phyloP scores from a whole-genome alignment of 2,888 invertebrate genomes.

The Acanthococcus lagerstroemiae region DNA sequence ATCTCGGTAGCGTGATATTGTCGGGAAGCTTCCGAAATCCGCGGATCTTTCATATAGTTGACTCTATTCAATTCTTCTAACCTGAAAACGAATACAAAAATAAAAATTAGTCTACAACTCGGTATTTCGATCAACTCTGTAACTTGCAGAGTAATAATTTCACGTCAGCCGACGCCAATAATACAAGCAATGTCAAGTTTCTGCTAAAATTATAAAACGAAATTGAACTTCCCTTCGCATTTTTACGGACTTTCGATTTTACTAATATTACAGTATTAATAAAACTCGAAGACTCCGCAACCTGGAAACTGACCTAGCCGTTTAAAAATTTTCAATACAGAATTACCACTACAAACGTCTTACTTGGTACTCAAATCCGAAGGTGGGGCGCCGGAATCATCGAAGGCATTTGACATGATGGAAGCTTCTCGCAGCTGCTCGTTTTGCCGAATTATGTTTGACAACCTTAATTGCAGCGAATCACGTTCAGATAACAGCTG shows the following conservation, averaged over 20 bases:
- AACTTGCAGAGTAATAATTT: too few species aligned
- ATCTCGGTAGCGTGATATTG: conserved; percentile 14
- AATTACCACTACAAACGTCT: not conserved
- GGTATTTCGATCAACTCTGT: too few species aligned
- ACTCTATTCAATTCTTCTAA: conserved; percentile 6
- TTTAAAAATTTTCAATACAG: too few species aligned
- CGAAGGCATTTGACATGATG: not conserved
- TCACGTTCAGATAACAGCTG: conserved; percentile 18
- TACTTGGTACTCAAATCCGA: conserved; percentile 16
- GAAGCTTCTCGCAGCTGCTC: conserved; percentile 13
- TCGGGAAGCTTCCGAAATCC: conserved; percentile 18
- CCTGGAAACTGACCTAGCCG: too few species aligned
- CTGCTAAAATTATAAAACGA: too few species aligned
- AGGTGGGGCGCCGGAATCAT: not conserved
- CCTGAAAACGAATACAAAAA: not conserved
- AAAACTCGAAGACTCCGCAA: too few species aligned
- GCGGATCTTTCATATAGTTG: conserved; percentile 25
- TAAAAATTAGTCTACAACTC: not conserved
- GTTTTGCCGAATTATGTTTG: conserved; percentile 16
- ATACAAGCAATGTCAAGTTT: too few species aligned
- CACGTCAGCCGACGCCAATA: too few species aligned
- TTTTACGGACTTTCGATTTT: too few species aligned
- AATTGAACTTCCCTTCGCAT: too few species aligned
- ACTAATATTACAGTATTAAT: too few species aligned
- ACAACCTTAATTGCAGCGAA: conserved; percentile 20